Conservation (phyloP, 2,113 vertebrate species). For the Okapia johnstoni region DNA sequence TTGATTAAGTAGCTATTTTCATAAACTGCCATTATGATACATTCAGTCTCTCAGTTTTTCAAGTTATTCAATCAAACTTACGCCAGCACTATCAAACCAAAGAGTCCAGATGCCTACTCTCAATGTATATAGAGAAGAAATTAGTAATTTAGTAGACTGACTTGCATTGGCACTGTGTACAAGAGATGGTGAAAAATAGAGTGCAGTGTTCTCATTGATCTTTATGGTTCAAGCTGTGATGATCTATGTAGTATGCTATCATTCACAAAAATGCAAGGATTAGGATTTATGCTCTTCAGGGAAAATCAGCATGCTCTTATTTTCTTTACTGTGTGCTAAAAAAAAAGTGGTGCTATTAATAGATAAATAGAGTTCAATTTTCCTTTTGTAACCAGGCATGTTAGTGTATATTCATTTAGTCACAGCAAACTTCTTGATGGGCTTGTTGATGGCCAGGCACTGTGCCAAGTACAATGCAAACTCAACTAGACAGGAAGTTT, state of each 20-base stretch:
- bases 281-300: not conserved
- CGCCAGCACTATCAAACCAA: not conserved
- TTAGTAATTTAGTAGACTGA: not conserved
- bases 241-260: not conserved
- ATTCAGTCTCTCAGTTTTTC: not conserved
- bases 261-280: not conserved
- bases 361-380: not conserved
- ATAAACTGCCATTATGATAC: not conserved
- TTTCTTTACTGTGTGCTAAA: not conserved
- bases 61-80: not conserved
- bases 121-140: not conserved
- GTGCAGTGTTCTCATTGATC: not conserved
- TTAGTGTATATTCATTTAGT: not conserved
- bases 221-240: not conserved
- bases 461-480: not conserved
- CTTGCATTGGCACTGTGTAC: not conserved
- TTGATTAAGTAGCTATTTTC: not conserved
- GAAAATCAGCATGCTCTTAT: not conserved
- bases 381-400: not conserved
- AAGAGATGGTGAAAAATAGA: not conserved
- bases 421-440: not conserved
- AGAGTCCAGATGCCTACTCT: not conserved
- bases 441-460: not conserved
- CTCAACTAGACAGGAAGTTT: not conserved
- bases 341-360: not conserved